A percentile compares a stretch with the other conserved stretches of the same genome.
phyloP scores from a whole-genome alignment of 2,113 vertebrate genomes.

The Suricata suricatta region DNA sequence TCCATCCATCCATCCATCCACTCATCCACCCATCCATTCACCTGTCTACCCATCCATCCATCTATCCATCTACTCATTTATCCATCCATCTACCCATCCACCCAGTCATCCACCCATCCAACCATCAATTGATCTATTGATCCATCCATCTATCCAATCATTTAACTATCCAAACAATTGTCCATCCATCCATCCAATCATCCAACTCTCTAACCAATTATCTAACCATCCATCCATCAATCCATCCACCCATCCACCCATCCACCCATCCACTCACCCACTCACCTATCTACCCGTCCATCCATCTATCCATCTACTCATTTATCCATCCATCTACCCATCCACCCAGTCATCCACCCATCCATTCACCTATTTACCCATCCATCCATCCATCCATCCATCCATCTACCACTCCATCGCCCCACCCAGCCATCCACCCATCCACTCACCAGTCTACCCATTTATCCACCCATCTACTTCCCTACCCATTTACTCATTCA shows the following conservation, averaged over 20 bases:
- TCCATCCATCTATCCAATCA: too few relatives aligned
- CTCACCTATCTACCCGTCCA: not conserved
- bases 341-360: not conserved
- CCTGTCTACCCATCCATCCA: not conserved
- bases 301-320: not conserved
- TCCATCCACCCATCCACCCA: not conserved
- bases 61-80: accelerated
- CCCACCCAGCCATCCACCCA: too few relatives aligned
- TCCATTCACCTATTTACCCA: accelerated
- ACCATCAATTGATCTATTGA: accelerated
- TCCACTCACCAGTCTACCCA: not conserved
- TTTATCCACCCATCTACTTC: not conserved
- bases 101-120: not conserved
- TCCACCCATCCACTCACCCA: accelerated
- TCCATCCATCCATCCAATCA: too few relatives aligned
- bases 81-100: not conserved
- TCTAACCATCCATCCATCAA: not conserved
- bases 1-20: too few relatives aligned
- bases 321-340: too few relatives aligned
- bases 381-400: not conserved
- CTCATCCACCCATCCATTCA: not conserved
- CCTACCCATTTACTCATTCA: not conserved
- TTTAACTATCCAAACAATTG: too few relatives aligned
- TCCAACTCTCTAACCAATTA: too few relatives aligned
- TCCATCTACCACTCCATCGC: not conserved